phyloP scores from a whole-genome alignment of 2,888 invertebrate genomes.

The Hirtodrosophila histrioides region DNA sequence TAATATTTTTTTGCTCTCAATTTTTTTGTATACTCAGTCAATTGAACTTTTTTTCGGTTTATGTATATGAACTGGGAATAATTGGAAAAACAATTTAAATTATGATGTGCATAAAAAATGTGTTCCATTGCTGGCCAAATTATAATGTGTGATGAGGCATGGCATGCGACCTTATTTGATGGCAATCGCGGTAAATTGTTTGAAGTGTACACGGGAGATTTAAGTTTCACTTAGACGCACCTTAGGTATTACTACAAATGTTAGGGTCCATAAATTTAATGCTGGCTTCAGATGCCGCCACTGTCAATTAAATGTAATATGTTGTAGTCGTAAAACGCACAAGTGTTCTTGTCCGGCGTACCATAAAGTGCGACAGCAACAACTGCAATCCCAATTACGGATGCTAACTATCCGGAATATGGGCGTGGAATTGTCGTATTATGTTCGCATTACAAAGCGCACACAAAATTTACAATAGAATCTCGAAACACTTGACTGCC shows the following conservation, averaged over 20 bases:
- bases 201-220: constrained; percentile 14
- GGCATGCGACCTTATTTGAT: constrained; percentile 9
- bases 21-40: constrained; percentile 38
- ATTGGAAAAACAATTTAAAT: constrained; percentile 35
- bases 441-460: constrained; percentile 54
- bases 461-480: constrained; percentile 30
- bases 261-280: constrained; percentile 23
- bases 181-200: constrained; percentile 9
- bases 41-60: constrained; percentile 49
- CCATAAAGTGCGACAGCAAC: constrained; percentile 49
- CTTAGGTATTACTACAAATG: background rate
- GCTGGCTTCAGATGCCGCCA: constrained; percentile 28
- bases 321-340: constrained; percentile 58
- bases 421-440: constrained; percentile 46
- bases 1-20: constrained; percentile 21
- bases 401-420: constrained; percentile 23
- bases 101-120: constrained; percentile 27
- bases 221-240: constrained; percentile 30
- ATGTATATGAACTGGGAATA: constrained; percentile 42
- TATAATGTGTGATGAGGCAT: constrained; percentile 3
- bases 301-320: constrained; percentile 71
- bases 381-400: constrained; percentile 60
- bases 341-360: constrained; percentile 14
- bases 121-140: constrained; percentile 12
- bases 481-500: constrained; percentile 23